A percentile compares a stretch with the other conserved stretches of the same genome.
These are phyloP conservation scores for Calyptomena viridis DNA, from an alignment of 2,113 vertebrate species.

Conservation along the genomic window DNA sequence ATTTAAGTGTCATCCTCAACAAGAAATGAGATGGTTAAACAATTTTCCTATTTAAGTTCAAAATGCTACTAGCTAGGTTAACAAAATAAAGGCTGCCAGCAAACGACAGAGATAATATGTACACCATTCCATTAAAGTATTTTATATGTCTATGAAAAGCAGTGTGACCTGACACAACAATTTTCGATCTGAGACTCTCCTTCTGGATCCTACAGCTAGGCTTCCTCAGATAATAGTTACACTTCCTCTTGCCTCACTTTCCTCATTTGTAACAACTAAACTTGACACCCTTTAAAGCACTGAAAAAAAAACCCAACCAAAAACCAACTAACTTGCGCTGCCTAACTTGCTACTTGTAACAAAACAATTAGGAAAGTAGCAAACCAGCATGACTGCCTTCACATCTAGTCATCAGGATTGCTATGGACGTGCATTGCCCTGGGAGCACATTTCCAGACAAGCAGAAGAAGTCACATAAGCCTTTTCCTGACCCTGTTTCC, in stretches of 20 bases:
- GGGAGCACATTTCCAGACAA: not conserved
- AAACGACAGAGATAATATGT: not conserved
- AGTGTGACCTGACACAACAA: not conserved
- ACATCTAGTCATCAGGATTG: not conserved
- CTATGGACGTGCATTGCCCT: accelerated
- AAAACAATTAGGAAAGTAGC: not conserved
- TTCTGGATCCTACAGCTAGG: not conserved
- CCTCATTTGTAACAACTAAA: not conserved
- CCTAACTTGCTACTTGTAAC: not conserved
- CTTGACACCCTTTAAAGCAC: not conserved
- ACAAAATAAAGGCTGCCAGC: not conserved
- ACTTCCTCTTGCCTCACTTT: not conserved
- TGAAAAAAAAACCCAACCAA: not conserved
- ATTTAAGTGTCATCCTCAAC: not conserved
- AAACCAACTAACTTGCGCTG: not conserved
- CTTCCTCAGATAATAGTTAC: not conserved
- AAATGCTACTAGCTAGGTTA: not conserved
- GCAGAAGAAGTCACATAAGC: accelerated
- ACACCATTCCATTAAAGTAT: not conserved
- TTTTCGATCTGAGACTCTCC: not conserved
- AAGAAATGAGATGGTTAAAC: not conserved
- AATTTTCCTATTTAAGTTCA: not conserved
- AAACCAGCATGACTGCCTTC: not conserved
- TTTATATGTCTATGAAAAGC: not conserved
- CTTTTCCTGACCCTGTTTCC: not conserved